Percentiles rank a stretch among this genome's conserved stretches.
Evolutionary conservation across 2,113 vertebrate species (phyloP).

Genomic region (Melanerpes aurifrons): DNA sequence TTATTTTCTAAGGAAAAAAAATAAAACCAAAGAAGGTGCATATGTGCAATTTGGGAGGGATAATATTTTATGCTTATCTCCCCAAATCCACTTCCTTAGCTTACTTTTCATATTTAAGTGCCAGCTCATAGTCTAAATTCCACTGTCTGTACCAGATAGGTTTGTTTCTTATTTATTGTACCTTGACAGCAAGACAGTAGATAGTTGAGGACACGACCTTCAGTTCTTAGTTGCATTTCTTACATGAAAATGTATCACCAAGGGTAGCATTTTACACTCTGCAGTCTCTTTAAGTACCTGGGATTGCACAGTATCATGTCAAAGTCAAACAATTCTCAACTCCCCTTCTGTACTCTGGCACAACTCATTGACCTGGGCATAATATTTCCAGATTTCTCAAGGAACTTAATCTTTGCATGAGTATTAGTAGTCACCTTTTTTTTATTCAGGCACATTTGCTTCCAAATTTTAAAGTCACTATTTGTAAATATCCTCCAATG

Average conservation of each 20-base stretch:
- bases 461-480: not conserved
- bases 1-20: not conserved
- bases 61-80: not conserved
- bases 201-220: not conserved
- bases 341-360: not conserved
- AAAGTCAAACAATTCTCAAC: not conserved
- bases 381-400: not conserved
- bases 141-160: not conserved
- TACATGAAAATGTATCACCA: fast-evolving
- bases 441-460: not conserved
- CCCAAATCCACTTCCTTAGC: not conserved
- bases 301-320: not conserved
- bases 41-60: not conserved
- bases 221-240: not conserved
- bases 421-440: not conserved
- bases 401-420: not conserved
- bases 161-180: not conserved
- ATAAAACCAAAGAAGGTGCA: not conserved
- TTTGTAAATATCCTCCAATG: not conserved
- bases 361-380: not conserved
- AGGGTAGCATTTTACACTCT: not conserved
- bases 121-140: not conserved
- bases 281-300: not conserved
- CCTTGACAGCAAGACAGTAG: not conserved
- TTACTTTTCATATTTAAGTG: not conserved